Percentiles rank a stretch among this genome's conserved stretches.
Evolutionary conservation across 2,113 vertebrate species (phyloP).

Genomic region (Promerops cafer): DNA sequence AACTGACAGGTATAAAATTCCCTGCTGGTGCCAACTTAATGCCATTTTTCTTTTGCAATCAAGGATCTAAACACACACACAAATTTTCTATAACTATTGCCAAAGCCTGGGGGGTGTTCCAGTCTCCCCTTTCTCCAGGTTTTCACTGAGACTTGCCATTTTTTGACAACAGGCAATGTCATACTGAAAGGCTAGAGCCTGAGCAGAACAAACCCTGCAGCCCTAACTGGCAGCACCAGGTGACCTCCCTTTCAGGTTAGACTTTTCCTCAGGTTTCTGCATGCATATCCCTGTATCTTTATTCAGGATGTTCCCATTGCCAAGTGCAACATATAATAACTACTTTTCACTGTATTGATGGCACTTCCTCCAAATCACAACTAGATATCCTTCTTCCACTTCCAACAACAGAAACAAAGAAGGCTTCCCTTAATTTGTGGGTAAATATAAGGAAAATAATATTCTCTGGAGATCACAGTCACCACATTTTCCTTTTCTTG

Average conservation of each 20-base stretch:
- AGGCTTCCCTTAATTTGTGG: neutral
- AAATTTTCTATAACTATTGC: neutral
- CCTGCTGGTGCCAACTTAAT: conserved; percentile 27
- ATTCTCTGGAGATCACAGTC: neutral
- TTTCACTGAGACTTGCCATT: neutral
- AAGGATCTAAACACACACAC: neutral
- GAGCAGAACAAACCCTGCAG: conserved; percentile 15
- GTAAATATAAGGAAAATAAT: neutral
- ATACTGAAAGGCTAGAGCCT: neutral
- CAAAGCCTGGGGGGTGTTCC: conserved; percentile 13
- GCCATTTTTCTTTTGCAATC: conserved; percentile 43
- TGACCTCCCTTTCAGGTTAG: conserved; percentile 13
- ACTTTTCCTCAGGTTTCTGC: conserved; percentile 18
- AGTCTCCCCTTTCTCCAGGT: neutral
- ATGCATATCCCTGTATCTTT: neutral
- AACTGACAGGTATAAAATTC: conserved; percentile 31
- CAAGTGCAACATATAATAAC: conserved; percentile 15
- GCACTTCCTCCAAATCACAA: neutral
- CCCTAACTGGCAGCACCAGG: neutral
- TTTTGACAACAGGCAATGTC: conserved; percentile 19
- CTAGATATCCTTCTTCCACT: neutral
- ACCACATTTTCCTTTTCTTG: neutral
- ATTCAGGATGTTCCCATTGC: conserved; percentile 21
- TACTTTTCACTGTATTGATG: neutral
- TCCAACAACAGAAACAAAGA: neutral